Conservation (phyloP, 2,888 invertebrate species). For the Patella depressa region DNA sequence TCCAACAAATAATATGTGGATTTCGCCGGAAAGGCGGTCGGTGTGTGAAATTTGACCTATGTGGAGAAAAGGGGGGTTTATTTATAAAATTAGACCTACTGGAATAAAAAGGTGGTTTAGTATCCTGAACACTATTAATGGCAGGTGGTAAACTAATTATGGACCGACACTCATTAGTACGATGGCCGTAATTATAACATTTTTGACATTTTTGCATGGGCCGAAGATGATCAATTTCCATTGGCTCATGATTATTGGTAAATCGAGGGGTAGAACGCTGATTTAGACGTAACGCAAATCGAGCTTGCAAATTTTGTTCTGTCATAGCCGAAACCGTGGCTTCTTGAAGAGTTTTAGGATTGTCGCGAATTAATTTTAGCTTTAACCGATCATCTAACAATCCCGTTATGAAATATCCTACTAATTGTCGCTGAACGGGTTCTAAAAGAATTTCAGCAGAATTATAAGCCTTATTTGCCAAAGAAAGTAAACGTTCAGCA, state of each 20-base stretch:
- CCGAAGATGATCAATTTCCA: neutral
- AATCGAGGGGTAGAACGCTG: neutral
- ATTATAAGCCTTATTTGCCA: neutral
- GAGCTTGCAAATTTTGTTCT: constrained; percentile 9
- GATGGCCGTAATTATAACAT: too few species aligned
- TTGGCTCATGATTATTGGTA: neutral
- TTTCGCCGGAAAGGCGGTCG: too few species aligned
- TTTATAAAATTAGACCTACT: too few species aligned
- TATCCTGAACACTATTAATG: too few species aligned
- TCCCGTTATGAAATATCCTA: constrained; percentile 18
- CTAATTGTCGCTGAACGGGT: constrained; percentile 2
- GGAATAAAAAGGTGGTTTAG: too few species aligned
- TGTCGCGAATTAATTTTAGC: constrained; percentile 11
- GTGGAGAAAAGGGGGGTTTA: too few species aligned
- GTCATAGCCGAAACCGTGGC: neutral
- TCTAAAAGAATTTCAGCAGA: neutral
- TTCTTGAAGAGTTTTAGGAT: neutral
- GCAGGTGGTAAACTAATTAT: too few species aligned
- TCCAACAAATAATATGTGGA: too few species aligned
- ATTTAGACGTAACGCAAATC: neutral
- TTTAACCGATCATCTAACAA: constrained; percentile 9
- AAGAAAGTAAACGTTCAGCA: neutral
- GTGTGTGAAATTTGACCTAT: too few species aligned
- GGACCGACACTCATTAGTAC: too few species aligned
- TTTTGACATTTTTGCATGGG: neutral